Evolutionary conservation across 1,140 invertebrate species (phyloP), one percentile per base, ranked within the genome.

Genomic region (Drosophila nasuta): DNA sequence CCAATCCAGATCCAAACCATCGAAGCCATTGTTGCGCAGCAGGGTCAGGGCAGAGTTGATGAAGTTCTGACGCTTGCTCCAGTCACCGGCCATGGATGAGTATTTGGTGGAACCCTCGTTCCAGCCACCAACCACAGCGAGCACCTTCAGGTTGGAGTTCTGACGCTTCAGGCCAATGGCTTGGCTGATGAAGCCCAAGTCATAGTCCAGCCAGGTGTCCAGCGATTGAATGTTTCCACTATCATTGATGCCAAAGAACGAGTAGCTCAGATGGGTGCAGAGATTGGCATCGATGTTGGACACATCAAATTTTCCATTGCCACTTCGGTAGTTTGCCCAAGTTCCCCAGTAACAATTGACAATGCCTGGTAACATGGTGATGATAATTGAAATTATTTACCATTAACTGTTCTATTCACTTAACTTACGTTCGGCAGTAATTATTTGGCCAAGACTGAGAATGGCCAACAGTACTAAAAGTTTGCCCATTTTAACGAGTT

Each of bases 1-100:
- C 96, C 96, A 97, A 83, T 97, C 96, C 2, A 97, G 13, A 87
- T 97, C 96, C 15, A 97, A 93, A 1, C 96, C 96, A 91, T 97
- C 96, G 69, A 97, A 97, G 5, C 93, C 93, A 75, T 96, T 93
- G 30, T 93, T 93, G 49, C 92, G 81, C 0, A 96, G 64, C 73
- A 96, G 95, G 0, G 92, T 71, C 1, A 96, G 88, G 0, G 94
- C 93, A 51, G 94, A 95, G 4, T 93, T 70, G 15, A 95, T 94
- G 65, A 97, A 96, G 38, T 81, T 94, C 2, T 92, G 88, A 28
- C 96, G 94, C n/a, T 89, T 73, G 3, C 58, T 75, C 46, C 93
- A 74, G 43, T 93, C 92, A 1, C 75, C 89, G 3, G 93, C 94
- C 88, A 95, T 94, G 43, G 75, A 73, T 0, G 95, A 96, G 91